Conservation (phyloP, 2,113 vertebrate genomes). For the Theropithecus gelada region DNA sequence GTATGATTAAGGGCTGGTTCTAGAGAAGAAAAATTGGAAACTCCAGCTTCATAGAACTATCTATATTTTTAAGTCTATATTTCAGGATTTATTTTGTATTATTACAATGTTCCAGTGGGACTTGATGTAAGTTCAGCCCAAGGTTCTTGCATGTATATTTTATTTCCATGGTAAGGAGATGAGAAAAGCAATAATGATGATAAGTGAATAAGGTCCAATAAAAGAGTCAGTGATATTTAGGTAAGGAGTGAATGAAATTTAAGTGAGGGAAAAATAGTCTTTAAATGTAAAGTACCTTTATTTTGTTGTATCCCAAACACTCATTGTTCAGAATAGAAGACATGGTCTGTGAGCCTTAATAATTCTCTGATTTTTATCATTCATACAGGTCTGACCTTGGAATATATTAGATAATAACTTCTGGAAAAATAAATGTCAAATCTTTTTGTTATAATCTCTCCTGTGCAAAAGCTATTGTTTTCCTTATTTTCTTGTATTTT, state of each 20-base stretch:
- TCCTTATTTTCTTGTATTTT: slow-evolving; percentile 1
- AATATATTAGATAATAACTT: not conserved
- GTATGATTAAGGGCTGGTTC: not conserved
- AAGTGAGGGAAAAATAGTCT: not conserved
- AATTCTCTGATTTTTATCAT: slow-evolving; percentile 46
- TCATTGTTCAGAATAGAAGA: not conserved
- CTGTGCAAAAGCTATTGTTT: not conserved
- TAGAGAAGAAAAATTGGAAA: slow-evolving; percentile 14
- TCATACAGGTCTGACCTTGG: slow-evolving; percentile 13
- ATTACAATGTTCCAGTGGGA: not conserved
- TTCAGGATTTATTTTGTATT: slow-evolving; percentile 30
- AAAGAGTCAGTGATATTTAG: not conserved
- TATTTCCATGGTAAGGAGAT: not conserved
- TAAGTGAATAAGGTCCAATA: not conserved
- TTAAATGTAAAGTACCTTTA: not conserved
- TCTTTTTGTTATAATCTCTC: not conserved
- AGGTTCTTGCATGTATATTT: not conserved
- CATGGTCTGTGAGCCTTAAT: not conserved
- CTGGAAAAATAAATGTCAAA: slow-evolving; percentile 23
- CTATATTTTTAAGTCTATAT: not conserved
- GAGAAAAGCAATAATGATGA: not conserved
- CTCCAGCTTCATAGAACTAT: not conserved
- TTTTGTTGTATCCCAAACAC: not conserved
- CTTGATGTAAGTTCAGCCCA: not conserved
- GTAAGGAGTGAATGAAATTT: not conserved